Evolutionary conservation across 1,140 invertebrate genomes (phyloP), one percentile per base, ranked within the genome.

Genomic region (Anastatus disparis): DNA sequence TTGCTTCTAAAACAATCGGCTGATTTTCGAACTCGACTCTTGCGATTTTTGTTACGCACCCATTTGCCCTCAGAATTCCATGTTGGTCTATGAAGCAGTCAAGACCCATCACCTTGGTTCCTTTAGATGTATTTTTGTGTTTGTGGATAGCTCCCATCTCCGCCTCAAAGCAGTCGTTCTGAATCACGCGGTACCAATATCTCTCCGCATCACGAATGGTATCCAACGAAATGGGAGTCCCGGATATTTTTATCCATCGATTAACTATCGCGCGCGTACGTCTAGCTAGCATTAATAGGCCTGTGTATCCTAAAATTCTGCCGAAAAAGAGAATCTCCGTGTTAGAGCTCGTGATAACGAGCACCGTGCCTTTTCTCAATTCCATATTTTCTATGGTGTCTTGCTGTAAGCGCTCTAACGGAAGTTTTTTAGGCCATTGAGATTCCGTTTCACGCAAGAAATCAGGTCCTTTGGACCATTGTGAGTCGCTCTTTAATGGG

Each of bases 391-490:
- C 52, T 29, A 53, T 29, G 10, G 2, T 29, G 24, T 53, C 29
- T 53, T 15, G 7, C 26, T n/a, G 3, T 8, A 2, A 7, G 2
- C 2, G n/a, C 9, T 53, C n/a, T 17, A 53, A n/a, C 2, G 7
- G 24, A 2, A 3, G 7, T 29, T 53, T 10, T 29, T 22, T 22
- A 13, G 52, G 52, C 24, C 52, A 53, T 29, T 53, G 6, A 29
- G 24, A 2, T 2, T 27, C 24, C 2, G 2, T 27, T n/a, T 29
- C 7, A 2, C n/a, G 3, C 20, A 79, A 56, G 55, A 77, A 79
- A 7, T 46, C 3, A 0, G 75, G 76, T 31, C 76, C 75, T 7
- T 20, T 22, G 35, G 75, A 72, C 77, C 77, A 79, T 13, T 24
- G 22, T 7, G 63, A 15, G 7, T 38, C 40, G 4, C 24, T 17